Percentiles rank a stretch among this genome's conserved stretches.
These are phyloP conservation scores for Zapus hudsonius DNA, from an alignment of 2,113 vertebrate species.

Conservation along the genomic window DNA sequence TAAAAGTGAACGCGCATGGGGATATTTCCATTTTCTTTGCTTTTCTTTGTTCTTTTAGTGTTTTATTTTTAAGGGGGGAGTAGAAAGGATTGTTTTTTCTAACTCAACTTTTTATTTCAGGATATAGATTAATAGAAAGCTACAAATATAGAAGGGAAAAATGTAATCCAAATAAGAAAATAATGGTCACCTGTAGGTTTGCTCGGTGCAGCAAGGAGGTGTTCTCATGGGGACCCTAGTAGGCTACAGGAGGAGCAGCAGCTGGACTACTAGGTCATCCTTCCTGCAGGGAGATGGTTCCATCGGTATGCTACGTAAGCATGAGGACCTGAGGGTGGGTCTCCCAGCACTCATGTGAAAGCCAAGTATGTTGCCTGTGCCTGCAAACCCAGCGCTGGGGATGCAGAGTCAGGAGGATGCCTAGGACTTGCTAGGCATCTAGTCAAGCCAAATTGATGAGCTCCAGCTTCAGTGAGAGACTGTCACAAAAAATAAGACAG, in stretches of 20 bases:
- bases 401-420: too few relatives aligned
- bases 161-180: constrained; percentile 8
- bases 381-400: too few relatives aligned
- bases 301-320: too few relatives aligned
- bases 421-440: too few relatives aligned
- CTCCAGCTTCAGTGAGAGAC: too few relatives aligned
- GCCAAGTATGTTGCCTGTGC: too few relatives aligned
- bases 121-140: neutral
- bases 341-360: too few relatives aligned
- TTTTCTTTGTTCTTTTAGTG: too few relatives aligned
- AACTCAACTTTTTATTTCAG: constrained; percentile 23
- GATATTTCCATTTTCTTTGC: too few relatives aligned
- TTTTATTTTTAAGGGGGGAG: neutral
- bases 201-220: neutral
- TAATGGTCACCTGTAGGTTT: neutral
- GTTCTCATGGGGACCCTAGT: neutral
- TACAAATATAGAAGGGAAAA: neutral
- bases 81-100: neutral
- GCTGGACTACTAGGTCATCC: neutral
- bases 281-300: neutral
- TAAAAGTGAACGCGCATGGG: neutral
- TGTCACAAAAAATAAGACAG: too few relatives aligned
- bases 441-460: too few relatives aligned
- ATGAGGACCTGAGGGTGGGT: too few relatives aligned
- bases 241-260: neutral